Evolutionary conservation across 2,888 invertebrate species (phyloP), one percentile per base, ranked within the genome.

Genomic region (Mamestra brassicae): DNA sequence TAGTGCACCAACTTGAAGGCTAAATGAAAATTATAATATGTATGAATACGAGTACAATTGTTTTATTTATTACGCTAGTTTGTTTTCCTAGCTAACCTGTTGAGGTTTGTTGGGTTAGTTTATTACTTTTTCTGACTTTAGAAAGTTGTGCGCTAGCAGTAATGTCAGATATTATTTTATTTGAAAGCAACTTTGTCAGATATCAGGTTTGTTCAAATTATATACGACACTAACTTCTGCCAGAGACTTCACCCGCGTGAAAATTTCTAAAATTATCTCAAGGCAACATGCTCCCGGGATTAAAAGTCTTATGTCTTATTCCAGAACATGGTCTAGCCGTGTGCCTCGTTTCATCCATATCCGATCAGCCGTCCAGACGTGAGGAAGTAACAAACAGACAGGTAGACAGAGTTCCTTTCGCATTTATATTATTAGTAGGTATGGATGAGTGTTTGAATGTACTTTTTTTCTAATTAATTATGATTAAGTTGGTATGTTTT

Each of bases 41-140:
- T 84, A 85, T 84, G 88, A 85, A 86, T 89, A 86, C 86, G 87
- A 85, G 86, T 89, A 86, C 87, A 85, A 88, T 89, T 89, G 87
- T 88, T 85, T 89, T 89, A 90, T 90, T 89, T 89, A 89, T 88
- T 86, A 78, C 84, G 74, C 78, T 85, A 88, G 86, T 89, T 89
- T 87, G 88, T 88, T 87, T 81, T 80, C 85, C 68, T 82, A 74
- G 85, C 76, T 64, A 80, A 78, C 73, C 83, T 78, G 80, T 78
- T 82, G 72, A 69, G 67, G 71, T 85, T 72, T 60, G 67, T 82
- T n/a, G 45, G 65, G 70, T 73, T 71, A 45, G 83, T 60, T 76
- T 42, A 50, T 34, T 74, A 85, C 67, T 77, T 87, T 84, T 77
- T 86, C 81, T 81, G 72, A 75, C 73, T 74, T 70, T 70, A 38